phyloP scores from a whole-genome alignment of 2,888 invertebrate species.

The Sphecodes monilicornis region DNA sequence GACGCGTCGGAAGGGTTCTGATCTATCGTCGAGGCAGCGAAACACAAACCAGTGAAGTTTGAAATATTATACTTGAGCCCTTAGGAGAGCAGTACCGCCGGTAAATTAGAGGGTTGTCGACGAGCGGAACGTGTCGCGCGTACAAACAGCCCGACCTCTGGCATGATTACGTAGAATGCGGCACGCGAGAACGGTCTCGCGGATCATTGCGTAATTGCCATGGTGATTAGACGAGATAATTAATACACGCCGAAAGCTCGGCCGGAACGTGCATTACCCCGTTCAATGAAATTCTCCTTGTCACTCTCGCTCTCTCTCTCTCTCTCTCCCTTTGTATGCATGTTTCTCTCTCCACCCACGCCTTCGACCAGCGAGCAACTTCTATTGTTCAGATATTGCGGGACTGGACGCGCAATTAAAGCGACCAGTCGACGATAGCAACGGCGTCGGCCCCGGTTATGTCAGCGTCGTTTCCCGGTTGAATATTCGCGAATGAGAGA shows the following conservation, averaged over 20 bases:
- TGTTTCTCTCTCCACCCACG: slow-evolving; percentile 26
- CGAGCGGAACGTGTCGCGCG: not conserved
- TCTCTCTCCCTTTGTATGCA: not conserved
- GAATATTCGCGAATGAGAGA: not conserved
- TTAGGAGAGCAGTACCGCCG: not conserved
- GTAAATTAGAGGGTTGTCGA: not conserved
- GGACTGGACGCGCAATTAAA: not conserved
- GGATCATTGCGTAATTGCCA: slow-evolving; percentile 54
- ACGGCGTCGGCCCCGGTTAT: not conserved
- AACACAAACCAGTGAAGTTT: not conserved
- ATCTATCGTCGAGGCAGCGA: not conserved
- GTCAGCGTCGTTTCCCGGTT: not conserved
- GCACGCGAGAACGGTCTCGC: slow-evolving; percentile 27
- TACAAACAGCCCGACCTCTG: not conserved
- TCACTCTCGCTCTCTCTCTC: not conserved
- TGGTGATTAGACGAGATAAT: slow-evolving; percentile 63
- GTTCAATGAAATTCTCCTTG: not conserved
- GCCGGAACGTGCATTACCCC: slow-evolving; percentile 31
- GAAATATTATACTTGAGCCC: slow-evolving; percentile 1
- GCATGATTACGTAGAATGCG: slow-evolving; percentile 41
- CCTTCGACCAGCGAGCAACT: slow-evolving; percentile 22
- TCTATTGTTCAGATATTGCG: slow-evolving; percentile 12
- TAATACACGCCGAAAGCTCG: slow-evolving; percentile 55
- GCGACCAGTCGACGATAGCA: slow-evolving; percentile 9
- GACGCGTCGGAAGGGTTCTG: not conserved